Percentiles rank a stretch among this genome's conserved stretches.
phyloP scores from a whole-genome alignment of 2,797 vertebrate genomes.

The Hyperoplus lanceolatus region DNA sequence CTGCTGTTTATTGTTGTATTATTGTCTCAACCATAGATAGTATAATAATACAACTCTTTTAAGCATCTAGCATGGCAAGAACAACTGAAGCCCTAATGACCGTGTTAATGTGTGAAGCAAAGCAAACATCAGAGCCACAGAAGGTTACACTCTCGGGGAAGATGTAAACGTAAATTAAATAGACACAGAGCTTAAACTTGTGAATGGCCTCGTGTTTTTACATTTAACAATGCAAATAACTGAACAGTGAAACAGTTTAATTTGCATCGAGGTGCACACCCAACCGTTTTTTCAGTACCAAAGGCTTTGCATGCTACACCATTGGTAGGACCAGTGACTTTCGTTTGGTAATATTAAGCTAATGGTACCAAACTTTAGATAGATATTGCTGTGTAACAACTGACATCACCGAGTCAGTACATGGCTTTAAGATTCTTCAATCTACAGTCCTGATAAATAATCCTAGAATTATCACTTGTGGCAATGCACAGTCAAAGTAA shows the following conservation, averaged over 20 bases:
- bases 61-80: background rate
- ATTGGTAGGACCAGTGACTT: background rate
- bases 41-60: background rate
- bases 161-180: conserved; percentile 6
- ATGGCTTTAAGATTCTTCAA: background rate
- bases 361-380: background rate
- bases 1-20: background rate
- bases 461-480: background rate
- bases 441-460: background rate
- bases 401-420: background rate
- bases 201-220: conserved; percentile 1
- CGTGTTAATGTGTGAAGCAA: conserved; percentile 5
- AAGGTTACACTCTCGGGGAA: conserved; percentile 6
- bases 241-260: conserved; percentile 12
- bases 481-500: background rate
- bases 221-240: conserved; percentile 30
- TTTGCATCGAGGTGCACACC: conserved; percentile 42
- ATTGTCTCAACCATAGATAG: background rate
- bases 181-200: conserved; percentile 4
- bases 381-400: background rate
- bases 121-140: background rate
- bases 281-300: background rate
- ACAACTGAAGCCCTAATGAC: background rate
- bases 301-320: background rate
- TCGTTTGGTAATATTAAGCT: background rate